Conservation (phyloP, 2,888 invertebrate species). For the Panorpa germanica region DNA sequence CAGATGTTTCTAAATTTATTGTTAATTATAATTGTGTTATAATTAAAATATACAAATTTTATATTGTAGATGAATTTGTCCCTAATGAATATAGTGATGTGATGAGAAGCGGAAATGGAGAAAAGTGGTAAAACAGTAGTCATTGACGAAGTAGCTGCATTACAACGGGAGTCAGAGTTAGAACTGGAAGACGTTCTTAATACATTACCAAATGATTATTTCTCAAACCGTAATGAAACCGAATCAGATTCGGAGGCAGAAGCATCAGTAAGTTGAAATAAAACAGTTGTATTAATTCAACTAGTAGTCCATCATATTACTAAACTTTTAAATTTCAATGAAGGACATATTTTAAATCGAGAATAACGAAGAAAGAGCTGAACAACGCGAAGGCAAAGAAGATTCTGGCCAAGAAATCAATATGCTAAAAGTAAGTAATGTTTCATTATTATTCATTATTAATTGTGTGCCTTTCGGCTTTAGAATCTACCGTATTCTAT, state of each 20-base stretch:
- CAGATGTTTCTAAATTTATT: too few species aligned
- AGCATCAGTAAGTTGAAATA: too few species aligned
- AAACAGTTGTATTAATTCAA: too few species aligned
- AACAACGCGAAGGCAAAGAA: slow-evolving; percentile 25
- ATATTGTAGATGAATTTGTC: slow-evolving; percentile 55
- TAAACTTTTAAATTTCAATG: too few species aligned
- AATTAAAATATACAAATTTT: too few species aligned
- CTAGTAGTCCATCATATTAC: too few species aligned
- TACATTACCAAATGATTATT: slow-evolving; percentile 61
- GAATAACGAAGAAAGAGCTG: slow-evolving; percentile 36
- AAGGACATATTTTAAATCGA: too few species aligned
- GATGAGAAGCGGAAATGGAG: slow-evolving; percentile 63
- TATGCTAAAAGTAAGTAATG: slow-evolving; percentile 31
- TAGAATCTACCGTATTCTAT: slow-evolving; percentile 2
- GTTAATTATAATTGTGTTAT: background rate
- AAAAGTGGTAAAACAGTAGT: slow-evolving; percentile 33
- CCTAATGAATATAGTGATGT: slow-evolving; percentile 58
- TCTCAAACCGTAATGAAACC: slow-evolving; percentile 44
- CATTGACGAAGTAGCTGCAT: slow-evolving; percentile 57
- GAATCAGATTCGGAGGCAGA: too few species aligned
- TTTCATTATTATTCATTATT: background rate
- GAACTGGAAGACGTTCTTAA: slow-evolving; percentile 74
- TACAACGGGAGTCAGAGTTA: slow-evolving; percentile 77
- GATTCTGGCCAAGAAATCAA: slow-evolving; percentile 44
- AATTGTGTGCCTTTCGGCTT: slow-evolving; percentile 1